phyloP scores from a whole-genome alignment of 2,888 invertebrate genomes.

The Hemistola chrysoprasaria region DNA sequence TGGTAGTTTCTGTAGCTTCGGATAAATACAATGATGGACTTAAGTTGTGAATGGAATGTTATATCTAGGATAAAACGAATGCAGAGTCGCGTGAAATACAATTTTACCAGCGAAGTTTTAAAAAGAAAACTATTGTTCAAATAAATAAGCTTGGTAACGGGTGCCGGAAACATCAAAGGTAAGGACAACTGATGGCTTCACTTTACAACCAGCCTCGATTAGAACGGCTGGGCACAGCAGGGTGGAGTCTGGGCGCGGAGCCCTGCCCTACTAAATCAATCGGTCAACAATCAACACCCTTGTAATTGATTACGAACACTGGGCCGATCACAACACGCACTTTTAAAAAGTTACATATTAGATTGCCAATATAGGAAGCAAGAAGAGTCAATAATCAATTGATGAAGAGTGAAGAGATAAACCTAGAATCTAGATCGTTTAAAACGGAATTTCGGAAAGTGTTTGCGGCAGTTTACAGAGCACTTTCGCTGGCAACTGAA shows the following conservation, averaged over 20 bases:
- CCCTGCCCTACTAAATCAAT: slow-evolving; percentile 53
- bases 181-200: slow-evolving; percentile 40
- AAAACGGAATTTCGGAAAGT: slow-evolving; percentile 14
- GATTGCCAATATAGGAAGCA: no score
- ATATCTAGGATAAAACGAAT: no score
- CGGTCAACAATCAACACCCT: slow-evolving; percentile 52
- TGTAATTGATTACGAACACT: slow-evolving; percentile 47
- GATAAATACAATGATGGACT: no score
- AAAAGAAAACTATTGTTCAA: neutral
- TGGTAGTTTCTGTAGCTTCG: no score
- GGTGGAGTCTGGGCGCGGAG: slow-evolving; percentile 52
- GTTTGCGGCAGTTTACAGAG: slow-evolving; percentile 20
- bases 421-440: slow-evolving; percentile 16
- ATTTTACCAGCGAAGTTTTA: neutral
- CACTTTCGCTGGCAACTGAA: slow-evolving; percentile 28
- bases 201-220: slow-evolving; percentile 56
- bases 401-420: no score
- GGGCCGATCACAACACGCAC: neutral
- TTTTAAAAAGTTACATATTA: no score
- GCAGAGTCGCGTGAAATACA: neutral
- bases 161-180: slow-evolving; percentile 34
- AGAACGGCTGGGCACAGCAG: slow-evolving; percentile 39
- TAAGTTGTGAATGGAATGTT: no score
- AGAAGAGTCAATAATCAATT: no score
- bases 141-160: neutral